Percentiles rank a stretch among this genome's conserved stretches.
Evolutionary conservation across 2,113 vertebrate species (phyloP).

Genomic region (Colius striatus): DNA sequence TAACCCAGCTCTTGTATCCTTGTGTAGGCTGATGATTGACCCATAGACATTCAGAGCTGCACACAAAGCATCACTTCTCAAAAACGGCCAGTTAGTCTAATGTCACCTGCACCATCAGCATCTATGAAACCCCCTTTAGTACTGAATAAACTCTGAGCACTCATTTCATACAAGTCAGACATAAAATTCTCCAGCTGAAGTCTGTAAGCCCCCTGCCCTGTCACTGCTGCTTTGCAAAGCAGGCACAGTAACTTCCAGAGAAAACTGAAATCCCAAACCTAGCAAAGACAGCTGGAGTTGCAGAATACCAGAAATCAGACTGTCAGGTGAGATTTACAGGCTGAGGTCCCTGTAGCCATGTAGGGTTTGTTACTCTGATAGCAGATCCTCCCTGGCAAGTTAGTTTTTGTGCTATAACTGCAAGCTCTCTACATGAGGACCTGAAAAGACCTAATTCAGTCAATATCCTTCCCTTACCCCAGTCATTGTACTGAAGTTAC

Average conservation of each 20-base stretch:
- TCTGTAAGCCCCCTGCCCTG: neutral
- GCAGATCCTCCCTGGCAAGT: neutral
- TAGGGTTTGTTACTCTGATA: neutral
- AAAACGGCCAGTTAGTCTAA: neutral
- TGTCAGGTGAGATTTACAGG: neutral
- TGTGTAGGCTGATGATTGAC: neutral
- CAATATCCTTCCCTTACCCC: neutral
- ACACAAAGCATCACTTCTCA: neutral
- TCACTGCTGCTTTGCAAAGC: neutral
- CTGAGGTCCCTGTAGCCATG: neutral
- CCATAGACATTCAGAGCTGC: neutral
- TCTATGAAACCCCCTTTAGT: neutral
- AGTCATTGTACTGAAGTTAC: neutral
- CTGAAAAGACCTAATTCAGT: neutral
- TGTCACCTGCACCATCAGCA: neutral
- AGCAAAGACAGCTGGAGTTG: neutral
- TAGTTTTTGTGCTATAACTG: neutral
- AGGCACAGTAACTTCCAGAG: neutral
- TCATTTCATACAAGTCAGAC: neutral
- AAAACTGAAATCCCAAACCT: neutral
- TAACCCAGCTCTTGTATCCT: neutral
- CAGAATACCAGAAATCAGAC: neutral
- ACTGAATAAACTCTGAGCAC: neutral
- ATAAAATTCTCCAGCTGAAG: neutral
- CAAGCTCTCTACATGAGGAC: neutral